A percentile compares a stretch with the other conserved stretches of the same genome.
These are phyloP conservation scores for Scaptomyza polygonia DNA, from an alignment of 2,888 invertebrate genomes.

Conservation along the genomic window DNA sequence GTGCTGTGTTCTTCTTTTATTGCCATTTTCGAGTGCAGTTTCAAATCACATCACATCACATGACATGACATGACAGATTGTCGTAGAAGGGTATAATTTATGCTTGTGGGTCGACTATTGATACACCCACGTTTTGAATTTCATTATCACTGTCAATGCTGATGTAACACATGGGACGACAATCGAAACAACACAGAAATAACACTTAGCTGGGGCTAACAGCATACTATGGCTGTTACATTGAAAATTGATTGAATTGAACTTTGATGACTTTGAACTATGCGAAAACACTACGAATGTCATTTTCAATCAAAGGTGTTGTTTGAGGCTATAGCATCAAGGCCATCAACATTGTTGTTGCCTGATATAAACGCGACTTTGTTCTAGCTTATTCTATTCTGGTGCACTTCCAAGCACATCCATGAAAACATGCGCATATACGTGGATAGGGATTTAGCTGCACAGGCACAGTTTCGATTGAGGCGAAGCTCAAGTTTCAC, in stretches of 20 bases:
- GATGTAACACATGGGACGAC: constrained; percentile 20
- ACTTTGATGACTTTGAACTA: constrained; percentile 76
- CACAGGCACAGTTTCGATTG: background rate
- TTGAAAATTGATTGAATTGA: constrained; percentile 77
- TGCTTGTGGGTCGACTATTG: constrained; percentile 64
- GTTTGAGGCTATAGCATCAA: constrained; percentile 58
- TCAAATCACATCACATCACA: constrained; percentile 7
- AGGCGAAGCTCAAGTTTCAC: background rate
- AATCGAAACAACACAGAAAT: constrained; percentile 19
- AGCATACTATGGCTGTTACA: constrained; percentile 12
- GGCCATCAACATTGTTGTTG: constrained; percentile 42
- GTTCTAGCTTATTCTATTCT: constrained; percentile 15
- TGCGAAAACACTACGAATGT: constrained; percentile 17
- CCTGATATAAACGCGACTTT: constrained; percentile 11
- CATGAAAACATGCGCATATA: background rate
- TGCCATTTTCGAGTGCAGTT: constrained; percentile 49
- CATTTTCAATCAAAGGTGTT: constrained; percentile 8
- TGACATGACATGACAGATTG: constrained; percentile 76
- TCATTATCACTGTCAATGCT: constrained; percentile 77
- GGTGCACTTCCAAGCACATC: background rate
- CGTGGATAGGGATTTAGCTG: background rate
- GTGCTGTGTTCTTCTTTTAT: constrained; percentile 12
- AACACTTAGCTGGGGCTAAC: constrained; percentile 44
- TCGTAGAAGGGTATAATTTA: constrained; percentile 53
- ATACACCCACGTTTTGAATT: constrained; percentile 58